Conservation (phyloP, 2,888 invertebrate species). For the Mesodorylaimus sp. region DNA sequence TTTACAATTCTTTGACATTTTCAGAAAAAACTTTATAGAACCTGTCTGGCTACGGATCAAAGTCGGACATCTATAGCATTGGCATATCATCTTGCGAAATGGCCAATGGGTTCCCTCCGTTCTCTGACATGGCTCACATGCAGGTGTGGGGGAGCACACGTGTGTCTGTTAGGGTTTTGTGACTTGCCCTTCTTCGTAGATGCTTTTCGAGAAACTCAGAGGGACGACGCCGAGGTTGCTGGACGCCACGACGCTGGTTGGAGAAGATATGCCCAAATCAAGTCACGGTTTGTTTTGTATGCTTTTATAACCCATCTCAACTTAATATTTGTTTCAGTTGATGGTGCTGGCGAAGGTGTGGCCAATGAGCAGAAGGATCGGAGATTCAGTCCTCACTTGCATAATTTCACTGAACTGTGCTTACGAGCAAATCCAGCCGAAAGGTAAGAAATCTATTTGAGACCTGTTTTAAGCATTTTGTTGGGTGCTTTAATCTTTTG, state of each 20-base stretch:
- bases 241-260: conserved; percentile 45
- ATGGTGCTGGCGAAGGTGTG: not conserved
- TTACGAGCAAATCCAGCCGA: not conserved
- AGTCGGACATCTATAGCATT: conserved; percentile 73
- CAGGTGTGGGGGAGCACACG: conserved; percentile 22
- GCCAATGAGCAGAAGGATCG: conserved; percentile 4
- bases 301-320: not conserved
- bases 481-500: not conserved
- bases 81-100: conserved; percentile 71
- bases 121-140: conserved; percentile 62
- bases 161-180: not conserved
- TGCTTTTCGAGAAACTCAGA: conserved; percentile 71
- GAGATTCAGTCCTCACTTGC: not conserved
- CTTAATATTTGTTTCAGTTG: too few relatives aligned
- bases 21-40: conserved; percentile 33
- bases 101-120: conserved; percentile 72
- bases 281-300: not conserved
- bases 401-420: conserved; percentile 6
- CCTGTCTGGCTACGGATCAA: conserved; percentile 64
- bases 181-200: conserved; percentile 36
- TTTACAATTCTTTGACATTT: not conserved
- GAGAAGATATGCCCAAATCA: not conserved
- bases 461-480: not conserved
- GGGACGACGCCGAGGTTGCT: conserved; percentile 55
- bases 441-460: conserved; percentile 1